These are phyloP conservation scores for Glossophaga mutica DNA, from an alignment of 2,797 vertebrate genomes.

Conservation along the genomic window DNA sequence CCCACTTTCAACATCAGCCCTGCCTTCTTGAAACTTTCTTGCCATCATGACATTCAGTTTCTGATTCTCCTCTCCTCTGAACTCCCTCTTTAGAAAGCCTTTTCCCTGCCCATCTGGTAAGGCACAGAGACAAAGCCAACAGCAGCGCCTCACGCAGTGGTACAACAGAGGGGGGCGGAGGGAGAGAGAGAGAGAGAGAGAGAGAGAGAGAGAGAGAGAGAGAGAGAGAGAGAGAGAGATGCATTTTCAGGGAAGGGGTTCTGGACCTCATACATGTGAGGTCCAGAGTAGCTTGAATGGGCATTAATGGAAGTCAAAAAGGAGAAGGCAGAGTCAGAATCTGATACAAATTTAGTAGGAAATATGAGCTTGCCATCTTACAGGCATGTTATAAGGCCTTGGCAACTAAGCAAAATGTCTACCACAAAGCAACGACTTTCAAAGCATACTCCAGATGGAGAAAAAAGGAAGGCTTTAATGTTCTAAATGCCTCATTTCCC, in stretches of 20 bases:
- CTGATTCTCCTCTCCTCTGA: neutral
- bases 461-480: neutral
- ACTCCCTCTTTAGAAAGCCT: neutral
- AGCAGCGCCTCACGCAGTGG: neutral
- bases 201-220: too few species aligned
- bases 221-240: neutral
- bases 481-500: neutral
- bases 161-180: too few species aligned
- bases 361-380: neutral
- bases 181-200: too few species aligned
- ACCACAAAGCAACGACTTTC: neutral
- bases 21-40: neutral
- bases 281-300: neutral
- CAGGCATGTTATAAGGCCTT: neutral
- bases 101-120: neutral
- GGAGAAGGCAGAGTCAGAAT: neutral
- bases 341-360: neutral
- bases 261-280: rapidly evolving
- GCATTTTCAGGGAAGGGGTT: neutral
- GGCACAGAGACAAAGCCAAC: neutral
- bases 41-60: neutral
- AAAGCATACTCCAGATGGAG: neutral
- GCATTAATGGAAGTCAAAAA: neutral
- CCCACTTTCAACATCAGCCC: neutral
- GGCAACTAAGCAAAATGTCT: neutral